phyloP scores from a whole-genome alignment of 2,797 vertebrate species.

The Tachyglossus aculeatus region DNA sequence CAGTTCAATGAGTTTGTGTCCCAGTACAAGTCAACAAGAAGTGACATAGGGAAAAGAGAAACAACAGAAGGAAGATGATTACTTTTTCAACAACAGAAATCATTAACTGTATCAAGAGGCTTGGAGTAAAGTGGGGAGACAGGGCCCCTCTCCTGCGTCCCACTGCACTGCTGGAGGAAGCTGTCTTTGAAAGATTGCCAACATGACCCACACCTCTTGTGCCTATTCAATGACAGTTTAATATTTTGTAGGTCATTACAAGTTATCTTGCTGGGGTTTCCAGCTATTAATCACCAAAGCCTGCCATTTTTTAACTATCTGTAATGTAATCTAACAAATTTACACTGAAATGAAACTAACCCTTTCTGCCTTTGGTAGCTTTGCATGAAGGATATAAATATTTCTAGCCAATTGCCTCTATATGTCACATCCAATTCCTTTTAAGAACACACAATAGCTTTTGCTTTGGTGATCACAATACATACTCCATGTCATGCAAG shows the following conservation, averaged over 20 bases:
- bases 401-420: slow-evolving; percentile 3
- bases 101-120: not conserved
- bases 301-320: not conserved
- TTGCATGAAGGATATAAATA: not conserved
- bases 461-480: not conserved
- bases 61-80: not conserved
- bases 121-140: not conserved
- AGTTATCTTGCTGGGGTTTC: not conserved
- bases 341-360: not conserved
- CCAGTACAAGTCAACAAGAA: no score
- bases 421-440: not conserved
- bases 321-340: not conserved
- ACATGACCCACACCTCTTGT: not conserved
- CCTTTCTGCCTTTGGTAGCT: not conserved
- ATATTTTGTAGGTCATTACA: not conserved
- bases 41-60: not conserved
- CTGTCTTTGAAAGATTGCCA: not conserved
- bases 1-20: no score
- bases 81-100: not conserved
- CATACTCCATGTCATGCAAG: no score
- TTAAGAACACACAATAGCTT: not conserved
- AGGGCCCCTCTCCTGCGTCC: not conserved
- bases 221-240: not conserved
- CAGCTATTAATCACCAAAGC: slow-evolving; percentile 3
- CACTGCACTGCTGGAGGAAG: not conserved